phyloP scores from a whole-genome alignment of 2,888 invertebrate genomes.

The Thereva nobilitata region DNA sequence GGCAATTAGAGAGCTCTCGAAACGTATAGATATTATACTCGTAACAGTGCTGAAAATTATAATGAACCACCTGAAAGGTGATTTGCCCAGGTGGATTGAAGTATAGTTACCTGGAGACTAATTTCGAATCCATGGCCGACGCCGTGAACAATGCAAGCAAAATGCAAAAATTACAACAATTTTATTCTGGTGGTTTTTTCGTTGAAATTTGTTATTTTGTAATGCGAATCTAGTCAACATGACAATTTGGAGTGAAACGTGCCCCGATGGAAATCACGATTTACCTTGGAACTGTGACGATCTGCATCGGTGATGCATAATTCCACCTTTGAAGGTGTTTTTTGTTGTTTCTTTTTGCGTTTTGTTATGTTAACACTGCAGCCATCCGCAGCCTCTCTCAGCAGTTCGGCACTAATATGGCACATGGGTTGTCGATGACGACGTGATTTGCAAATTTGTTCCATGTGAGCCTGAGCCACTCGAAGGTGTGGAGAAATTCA shows the following conservation, averaged over 20 bases:
- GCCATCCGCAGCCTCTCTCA: background rate
- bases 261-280: conserved; percentile 32
- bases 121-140: conserved; percentile 6
- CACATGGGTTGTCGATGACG: conserved; percentile 20
- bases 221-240: conserved; percentile 26
- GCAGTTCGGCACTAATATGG: conserved; percentile 20
- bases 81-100: background rate
- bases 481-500: conserved; percentile 32
- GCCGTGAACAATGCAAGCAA: conserved; percentile 2
- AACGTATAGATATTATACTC: background rate
- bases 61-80: conserved; percentile 5
- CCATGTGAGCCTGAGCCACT: background rate
- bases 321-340: conserved; percentile 21
- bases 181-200: conserved; percentile 8
- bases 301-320: conserved; percentile 4
- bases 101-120: conserved; percentile 25
- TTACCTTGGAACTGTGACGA: conserved; percentile 29
- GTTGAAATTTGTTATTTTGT: conserved; percentile 24
- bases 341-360: background rate
- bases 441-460: conserved; percentile 30
- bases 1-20: conserved; percentile 27
- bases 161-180: conserved; percentile 35
- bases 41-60: conserved; percentile 20
- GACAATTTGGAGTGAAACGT: conserved; percentile 35
- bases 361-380: background rate